A percentile compares a stretch with the other conserved stretches of the same genome.
phyloP scores from a whole-genome alignment of 2,113 vertebrate species.

The Tenrec ecaudatus region DNA sequence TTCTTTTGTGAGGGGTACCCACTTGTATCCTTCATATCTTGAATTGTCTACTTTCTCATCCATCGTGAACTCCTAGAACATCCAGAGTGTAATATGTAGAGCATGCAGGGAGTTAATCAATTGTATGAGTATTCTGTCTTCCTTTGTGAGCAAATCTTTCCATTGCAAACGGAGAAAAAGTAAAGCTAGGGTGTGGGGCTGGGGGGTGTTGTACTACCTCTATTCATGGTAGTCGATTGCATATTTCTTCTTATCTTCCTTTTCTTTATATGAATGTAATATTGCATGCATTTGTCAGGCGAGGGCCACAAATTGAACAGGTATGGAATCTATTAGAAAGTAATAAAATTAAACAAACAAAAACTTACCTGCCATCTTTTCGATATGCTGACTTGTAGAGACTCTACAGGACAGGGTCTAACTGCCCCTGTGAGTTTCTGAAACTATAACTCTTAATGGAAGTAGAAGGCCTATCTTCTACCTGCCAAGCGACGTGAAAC shows the following conservation, averaged over 20 bases:
- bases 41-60: not conserved
- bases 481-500: too few species aligned
- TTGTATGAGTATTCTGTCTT: not conserved
- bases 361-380: not conserved
- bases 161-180: not conserved
- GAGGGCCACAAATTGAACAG: not conserved
- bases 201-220: too few species aligned
- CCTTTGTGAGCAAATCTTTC: not conserved
- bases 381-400: not conserved
- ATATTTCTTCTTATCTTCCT: not conserved
- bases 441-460: too few species aligned
- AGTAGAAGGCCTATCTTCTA: too few species aligned
- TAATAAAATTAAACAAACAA: not conserved
- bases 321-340: not conserved
- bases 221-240: not conserved
- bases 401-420: too few species aligned
- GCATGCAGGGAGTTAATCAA: not conserved
- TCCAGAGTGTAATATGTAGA: not conserved
- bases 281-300: not conserved
- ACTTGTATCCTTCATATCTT: not conserved
- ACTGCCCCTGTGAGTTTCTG: too few species aligned
- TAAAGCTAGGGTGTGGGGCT: not conserved
- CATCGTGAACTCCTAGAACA: not conserved
- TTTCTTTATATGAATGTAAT: not conserved
- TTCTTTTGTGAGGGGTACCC: not conserved